Base-by-base conservation (phyloP, 2,113 vertebrate species). In the Chlamydotis undulata region DNA sequence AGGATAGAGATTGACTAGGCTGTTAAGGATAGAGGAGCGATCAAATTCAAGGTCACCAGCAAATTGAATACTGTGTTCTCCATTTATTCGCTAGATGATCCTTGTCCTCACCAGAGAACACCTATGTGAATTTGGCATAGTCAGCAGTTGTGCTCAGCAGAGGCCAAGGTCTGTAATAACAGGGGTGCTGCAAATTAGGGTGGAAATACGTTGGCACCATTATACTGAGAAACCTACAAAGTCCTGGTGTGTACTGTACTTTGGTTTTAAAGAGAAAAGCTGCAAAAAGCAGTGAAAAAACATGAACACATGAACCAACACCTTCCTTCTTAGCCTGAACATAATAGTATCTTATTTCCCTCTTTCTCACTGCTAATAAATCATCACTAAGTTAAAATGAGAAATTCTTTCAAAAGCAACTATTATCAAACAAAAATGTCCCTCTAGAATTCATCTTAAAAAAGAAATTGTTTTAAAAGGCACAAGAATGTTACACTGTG, bases 21-120 rank as follows among this genome's bases (percentile, higher is more conserved):
- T 89, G 61, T 82, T 87, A 92, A 90, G 65, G 53, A 49, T 37
- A 96, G 91, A 33, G 74, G 56, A 65, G 71, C 84, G 89, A 95
- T 94, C 95, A 87, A 82, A 94, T 92, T 96, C 91, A 93, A 96
- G 89, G 96, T 94, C 92, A 96, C 55, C n/a, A 91, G 87, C 76
- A 94, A 92, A 97, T 9, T 76, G 83, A 92, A 59, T 78, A 89
- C 69, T 82, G 55, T 47, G 70, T n/a, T 84, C 60, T 60, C 86
- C 90, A 71, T 92, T 92, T 95, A 94, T 90, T 96, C 0, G 10
- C 53, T 68, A 89, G 88, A 83, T 87, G 92, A 96, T 83, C 76
- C 86, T 85, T 77, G 75, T 95, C 82, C 67, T 96, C 90, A 74
- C 77, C 84, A 63, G 37, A 70, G 88, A 83, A n/a, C 41, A 83